Evolutionary conservation across 2,797 vertebrate genomes (phyloP), one percentile per base, ranked within the genome.

Genomic region (Tapirus indicus): DNA sequence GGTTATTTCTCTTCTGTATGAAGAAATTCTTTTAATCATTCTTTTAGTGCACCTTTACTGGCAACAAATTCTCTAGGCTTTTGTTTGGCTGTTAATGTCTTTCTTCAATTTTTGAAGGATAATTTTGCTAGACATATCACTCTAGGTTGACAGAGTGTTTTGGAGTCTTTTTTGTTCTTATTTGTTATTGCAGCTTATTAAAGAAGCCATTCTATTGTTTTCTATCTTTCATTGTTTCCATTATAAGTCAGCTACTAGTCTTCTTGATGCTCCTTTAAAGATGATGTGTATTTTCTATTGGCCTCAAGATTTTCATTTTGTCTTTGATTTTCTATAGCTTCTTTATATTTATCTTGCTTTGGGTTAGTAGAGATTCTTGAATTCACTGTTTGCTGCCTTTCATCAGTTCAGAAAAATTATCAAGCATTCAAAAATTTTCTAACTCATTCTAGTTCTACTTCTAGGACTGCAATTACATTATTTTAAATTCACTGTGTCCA

Each of bases 221-320:
- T 90, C n/a, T 79, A 13, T 27, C 20, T 97, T 32, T 1, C 49
- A 84, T 86, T 85, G 23, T 69, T 91, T 95, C 44, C 47, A 17
- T 44, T 6, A 94, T 92, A 97, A 97, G 60, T 91, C 35, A 58
- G 49, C 25, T 82, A n/a, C 83, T 54, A 35, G 0, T 95, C 35
- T 80, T 75, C 27, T 35, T 54, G 66, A 18, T 71, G 14, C 4
- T 52, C 32, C 21, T 32, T 89, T 52, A 35, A 58, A 95, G 11
- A 7, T 38, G 54, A 68, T 16, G 3, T 74, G 0, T 38, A 49
- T 68, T 90, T 88, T 49, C 10, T 25, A 93, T 94, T 77, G 38
- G 23, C 52, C 64, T 91, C 71, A 83, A 82, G 38, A 74, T 69
- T 92, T 94, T 83, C 14, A 62, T 49, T 82, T 72, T 49, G 7